A percentile compares a stretch with the other conserved stretches of the same genome.
Conservation (phyloP, 2,888 invertebrate species). For the Phrixothrix hirtus region DNA sequence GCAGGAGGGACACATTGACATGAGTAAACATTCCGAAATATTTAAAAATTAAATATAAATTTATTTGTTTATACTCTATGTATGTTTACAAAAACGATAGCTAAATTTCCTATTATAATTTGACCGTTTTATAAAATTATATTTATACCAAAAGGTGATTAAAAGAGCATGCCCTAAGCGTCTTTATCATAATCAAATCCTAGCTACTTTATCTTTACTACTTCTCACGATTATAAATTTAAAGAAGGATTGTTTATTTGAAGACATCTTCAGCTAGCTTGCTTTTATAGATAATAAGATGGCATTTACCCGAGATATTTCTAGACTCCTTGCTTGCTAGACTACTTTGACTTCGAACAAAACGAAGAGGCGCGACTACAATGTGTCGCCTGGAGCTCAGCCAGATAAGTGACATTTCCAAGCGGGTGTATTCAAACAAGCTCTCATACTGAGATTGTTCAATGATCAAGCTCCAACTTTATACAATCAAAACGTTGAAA, state of each 20-base stretch:
- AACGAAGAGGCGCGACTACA: conserved; percentile 43
- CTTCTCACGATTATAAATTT: no score
- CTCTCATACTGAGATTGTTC: conserved; percentile 41
- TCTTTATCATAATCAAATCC: no score
- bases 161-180: no score
- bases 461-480: not conserved
- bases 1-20: no score
- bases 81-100: no score
- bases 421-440: conserved; percentile 41
- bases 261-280: no score
- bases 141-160: no score
- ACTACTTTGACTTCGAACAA: conserved; percentile 40
- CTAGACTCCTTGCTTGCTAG: conserved; percentile 46
- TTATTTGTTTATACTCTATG: no score
- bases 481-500: not conserved
- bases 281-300: conserved; percentile 1
- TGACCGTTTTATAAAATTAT: no score
- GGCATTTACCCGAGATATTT: conserved; percentile 55
- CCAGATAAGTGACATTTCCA: conserved; percentile 54
- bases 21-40: not conserved
- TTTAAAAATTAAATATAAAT: not conserved
- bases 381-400: conserved; percentile 50
- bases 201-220: no score
- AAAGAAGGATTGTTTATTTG: no score
- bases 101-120: no score